These are phyloP conservation scores for Latrodectus geometricus DNA, from an alignment of 1,140 invertebrate species.

Conservation along the genomic window DNA sequence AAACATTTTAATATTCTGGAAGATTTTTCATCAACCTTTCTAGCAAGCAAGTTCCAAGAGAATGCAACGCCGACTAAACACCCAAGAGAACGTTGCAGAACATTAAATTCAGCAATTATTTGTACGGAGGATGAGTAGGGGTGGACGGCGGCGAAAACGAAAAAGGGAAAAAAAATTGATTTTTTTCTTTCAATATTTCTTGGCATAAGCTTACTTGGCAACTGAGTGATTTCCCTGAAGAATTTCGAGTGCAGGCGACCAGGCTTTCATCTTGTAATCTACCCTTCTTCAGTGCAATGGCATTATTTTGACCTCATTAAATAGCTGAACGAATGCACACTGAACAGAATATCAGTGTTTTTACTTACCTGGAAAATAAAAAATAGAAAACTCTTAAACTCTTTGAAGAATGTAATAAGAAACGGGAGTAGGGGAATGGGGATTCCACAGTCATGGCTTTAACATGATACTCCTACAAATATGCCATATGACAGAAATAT, in stretches of 20 bases:
- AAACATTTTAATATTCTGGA: background rate
- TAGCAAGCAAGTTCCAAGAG: background rate
- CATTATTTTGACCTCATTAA: constrained; percentile 9
- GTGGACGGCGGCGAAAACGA: background rate
- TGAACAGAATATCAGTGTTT: background rate
- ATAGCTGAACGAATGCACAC: background rate
- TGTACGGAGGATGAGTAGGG: background rate
- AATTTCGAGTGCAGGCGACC: background rate
- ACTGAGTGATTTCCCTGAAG: constrained; percentile 8
- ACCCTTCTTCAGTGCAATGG: background rate
- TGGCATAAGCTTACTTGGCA: constrained; percentile 1
- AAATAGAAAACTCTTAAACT: background rate
- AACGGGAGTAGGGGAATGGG: background rate
- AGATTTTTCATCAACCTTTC: background rate
- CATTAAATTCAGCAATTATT: constrained; percentile 20
- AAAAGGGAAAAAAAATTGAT: background rate
- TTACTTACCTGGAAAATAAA: background rate
- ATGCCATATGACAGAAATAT: background rate
- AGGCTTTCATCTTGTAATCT: constrained; percentile 16
- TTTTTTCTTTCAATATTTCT: constrained; percentile 13
- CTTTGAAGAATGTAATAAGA: background rate
- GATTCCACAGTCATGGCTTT: background rate
- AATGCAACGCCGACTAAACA: background rate
- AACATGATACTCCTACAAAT: background rate
- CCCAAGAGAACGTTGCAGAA: constrained; percentile 7